Conservation (phyloP, 2,888 invertebrate species). For the Myathropa florea region DNA sequence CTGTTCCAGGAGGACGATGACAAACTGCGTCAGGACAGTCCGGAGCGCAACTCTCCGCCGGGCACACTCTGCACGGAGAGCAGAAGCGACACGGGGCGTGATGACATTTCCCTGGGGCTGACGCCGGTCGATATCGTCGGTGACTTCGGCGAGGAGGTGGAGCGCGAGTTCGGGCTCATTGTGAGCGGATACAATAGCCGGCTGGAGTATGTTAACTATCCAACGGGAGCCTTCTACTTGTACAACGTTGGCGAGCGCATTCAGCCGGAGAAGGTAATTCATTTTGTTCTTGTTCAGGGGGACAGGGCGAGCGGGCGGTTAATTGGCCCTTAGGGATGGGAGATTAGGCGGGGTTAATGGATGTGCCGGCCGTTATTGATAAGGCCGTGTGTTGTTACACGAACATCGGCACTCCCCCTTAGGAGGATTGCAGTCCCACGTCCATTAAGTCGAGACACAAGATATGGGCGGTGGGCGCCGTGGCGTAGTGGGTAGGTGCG, state of each 20-base stretch:
- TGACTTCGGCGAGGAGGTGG: constrained; percentile 78
- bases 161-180: constrained; percentile 78
- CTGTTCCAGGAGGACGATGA: constrained; percentile 46
- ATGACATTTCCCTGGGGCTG: constrained; percentile 74
- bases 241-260: constrained; percentile 60
- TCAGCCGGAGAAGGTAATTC: constrained; percentile 63
- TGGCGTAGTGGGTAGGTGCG: no score
- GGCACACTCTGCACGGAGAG: constrained; percentile 62
- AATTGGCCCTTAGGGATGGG: not conserved
- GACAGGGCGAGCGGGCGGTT: not conserved
- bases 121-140: constrained; percentile 79
- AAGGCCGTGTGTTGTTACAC: not conserved
- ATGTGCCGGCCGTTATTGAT: not conserved
- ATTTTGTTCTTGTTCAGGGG: not conserved
- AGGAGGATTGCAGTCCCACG: not conserved
- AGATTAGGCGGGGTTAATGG: not conserved
- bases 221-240: constrained; percentile 59
- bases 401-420: not conserved
- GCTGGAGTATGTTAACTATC: constrained; percentile 59
- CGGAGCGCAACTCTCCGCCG: constrained; percentile 52
- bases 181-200: constrained; percentile 77
- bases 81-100: constrained; percentile 65
- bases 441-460: not conserved
- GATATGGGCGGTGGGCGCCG: not conserved
- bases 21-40: constrained; percentile 33